Percentiles rank a stretch among this genome's conserved stretches.
Evolutionary conservation across 2,888 invertebrate species (phyloP).

Genomic region (Oithona nana): DNA sequence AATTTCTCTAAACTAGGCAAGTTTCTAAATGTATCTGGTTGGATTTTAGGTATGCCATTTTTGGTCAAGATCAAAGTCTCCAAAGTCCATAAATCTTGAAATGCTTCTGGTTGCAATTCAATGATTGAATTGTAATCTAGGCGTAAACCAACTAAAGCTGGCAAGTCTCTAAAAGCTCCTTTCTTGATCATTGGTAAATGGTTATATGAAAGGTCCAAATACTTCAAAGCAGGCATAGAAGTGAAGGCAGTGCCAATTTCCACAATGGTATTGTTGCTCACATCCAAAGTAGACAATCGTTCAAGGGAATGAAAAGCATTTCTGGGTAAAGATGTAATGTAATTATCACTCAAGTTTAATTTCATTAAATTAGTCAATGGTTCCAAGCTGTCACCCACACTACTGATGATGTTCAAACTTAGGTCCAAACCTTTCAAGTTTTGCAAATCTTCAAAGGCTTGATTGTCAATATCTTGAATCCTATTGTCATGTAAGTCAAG

Average conservation of each 20-base stretch:
- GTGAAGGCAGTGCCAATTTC: conserved; percentile 12
- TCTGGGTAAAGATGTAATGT: conserved; percentile 9
- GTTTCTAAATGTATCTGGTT: conserved; percentile 9
- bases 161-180: conserved; percentile 8
- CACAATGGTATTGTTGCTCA: conserved; percentile 15
- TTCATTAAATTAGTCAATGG: conserved; percentile 6
- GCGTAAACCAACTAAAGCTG: not conserved
- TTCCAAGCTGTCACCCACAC: not conserved
- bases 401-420: conserved; percentile 15
- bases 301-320: conserved; percentile 7
- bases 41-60: conserved; percentile 14
- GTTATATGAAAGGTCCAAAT: conserved; percentile 14
- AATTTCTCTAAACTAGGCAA: conserved; percentile 9
- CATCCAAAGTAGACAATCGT: conserved; percentile 11
- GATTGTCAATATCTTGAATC: conserved; percentile 11
- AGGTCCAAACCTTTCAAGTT: conserved; percentile 10
- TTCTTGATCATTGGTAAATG: conserved; percentile 10
- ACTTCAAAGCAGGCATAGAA: conserved; percentile 10
- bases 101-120: conserved; percentile 6
- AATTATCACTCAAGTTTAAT: conserved; percentile 16
- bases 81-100: conserved; percentile 6
- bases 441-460: conserved; percentile 1
- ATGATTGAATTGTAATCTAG: conserved; percentile 14
- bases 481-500: conserved; percentile 15
- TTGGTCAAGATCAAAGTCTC: conserved; percentile 5